These are phyloP conservation scores for Lasius platythorax DNA, from an alignment of 2,888 invertebrate genomes.

Conservation along the genomic window DNA sequence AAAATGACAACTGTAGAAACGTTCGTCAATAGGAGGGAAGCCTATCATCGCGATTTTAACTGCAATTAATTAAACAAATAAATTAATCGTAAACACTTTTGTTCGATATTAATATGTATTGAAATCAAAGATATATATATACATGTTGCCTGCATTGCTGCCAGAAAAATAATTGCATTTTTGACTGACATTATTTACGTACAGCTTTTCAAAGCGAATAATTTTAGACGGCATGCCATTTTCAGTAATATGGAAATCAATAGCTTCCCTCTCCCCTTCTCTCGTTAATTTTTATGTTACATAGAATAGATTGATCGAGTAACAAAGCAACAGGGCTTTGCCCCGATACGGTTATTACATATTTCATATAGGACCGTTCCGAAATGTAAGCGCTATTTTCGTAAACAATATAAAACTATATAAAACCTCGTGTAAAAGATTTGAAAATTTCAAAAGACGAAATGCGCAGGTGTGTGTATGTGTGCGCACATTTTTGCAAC, in stretches of 20 bases:
- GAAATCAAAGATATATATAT: background rate
- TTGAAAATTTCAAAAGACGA: constrained; percentile 42
- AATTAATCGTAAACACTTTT: background rate
- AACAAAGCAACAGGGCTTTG: constrained; percentile 3
- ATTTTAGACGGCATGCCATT: background rate
- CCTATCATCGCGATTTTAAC: background rate
- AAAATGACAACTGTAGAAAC: background rate
- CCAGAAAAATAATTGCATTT: background rate
- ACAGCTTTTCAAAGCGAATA: background rate
- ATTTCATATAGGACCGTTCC: constrained; percentile 29
- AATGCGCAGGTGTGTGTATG: background rate
- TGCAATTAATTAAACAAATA: background rate
- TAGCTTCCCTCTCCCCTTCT: background rate
- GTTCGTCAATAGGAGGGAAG: background rate
- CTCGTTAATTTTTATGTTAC: background rate
- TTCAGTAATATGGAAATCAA: constrained; percentile 22
- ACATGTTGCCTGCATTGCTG: background rate
- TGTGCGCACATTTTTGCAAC: constrained; percentile 1
- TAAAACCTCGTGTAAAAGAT: constrained; percentile 25
- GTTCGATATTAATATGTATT: background rate
- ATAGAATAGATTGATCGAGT: constrained; percentile 32
- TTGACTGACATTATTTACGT: background rate
- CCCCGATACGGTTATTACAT: constrained; percentile 19
- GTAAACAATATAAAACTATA: constrained; percentile 11
- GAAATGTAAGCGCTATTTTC: constrained; percentile 30